Base-by-base conservation (phyloP, 2,888 invertebrate genomes). In the Ennomos quercinarius region DNA sequence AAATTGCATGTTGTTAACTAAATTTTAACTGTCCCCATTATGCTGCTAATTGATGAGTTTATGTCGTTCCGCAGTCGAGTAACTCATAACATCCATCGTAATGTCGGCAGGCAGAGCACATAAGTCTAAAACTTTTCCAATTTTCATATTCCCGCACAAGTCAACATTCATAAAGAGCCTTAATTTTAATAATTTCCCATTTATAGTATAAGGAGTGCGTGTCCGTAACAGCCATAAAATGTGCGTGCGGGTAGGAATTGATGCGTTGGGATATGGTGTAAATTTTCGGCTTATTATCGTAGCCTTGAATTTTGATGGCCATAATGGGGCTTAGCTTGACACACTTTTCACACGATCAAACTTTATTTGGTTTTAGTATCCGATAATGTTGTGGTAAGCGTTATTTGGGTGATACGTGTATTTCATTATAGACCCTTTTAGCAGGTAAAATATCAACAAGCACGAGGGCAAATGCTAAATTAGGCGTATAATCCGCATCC, bases 101-200 rank as follows among this genome's bases (percentile, higher is more conserved):
- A 67, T 64, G 61, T 62, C 69, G 60, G 55, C 53, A 65, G 63
- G 62, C 64, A 61, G 42, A 49, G 67, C 63, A 71, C 71, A 76
- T 76, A 73, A 76, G 68, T 75, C 64, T 66, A 66, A 77, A 85
- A 83, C 79, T 81, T 84, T 84, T 80, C 80, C 75, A 81, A 84
- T 83, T 83, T 84, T 78, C 76, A 78, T 78, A 80, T 77, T 78
- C 71, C 71, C 59, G 66, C 70, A 75, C 71, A 80, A 82, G 80
- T 81, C 76, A 74, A 77, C 75, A 79, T 80, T 80, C 76, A 80
- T 78, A 78, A 82, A 83, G 75, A 78, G 77, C 73, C 76, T 77
- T 80, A 81, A 83, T 84, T 84, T 84, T 83, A 83, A 84, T 85
- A 86, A 84, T 83, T 85, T 80, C 78, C 75, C 81, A 78, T 84